These are phyloP conservation scores for Myathropa florea DNA, from an alignment of 2,888 invertebrate genomes.

Conservation along the genomic window DNA sequence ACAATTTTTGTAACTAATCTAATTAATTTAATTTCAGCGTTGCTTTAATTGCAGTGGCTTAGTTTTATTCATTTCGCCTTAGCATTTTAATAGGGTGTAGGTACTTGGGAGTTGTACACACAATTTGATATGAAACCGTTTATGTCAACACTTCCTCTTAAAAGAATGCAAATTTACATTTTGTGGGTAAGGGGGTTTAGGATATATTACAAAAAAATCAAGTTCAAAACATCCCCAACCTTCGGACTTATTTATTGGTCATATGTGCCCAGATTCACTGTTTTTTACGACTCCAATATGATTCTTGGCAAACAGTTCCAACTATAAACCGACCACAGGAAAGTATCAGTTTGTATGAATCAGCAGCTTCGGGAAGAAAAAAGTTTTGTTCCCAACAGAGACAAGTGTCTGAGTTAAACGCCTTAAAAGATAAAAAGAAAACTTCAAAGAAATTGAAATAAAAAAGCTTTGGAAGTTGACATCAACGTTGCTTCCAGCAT, in stretches of 20 bases:
- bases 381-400: neutral
- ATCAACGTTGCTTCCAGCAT: constrained; percentile 37
- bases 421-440: constrained; percentile 23
- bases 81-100: too few species aligned
- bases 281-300: neutral
- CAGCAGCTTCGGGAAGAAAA: neutral
- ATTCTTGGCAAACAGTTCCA: neutral
- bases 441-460: constrained; percentile 2
- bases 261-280: neutral
- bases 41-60: too few species aligned
- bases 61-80: too few species aligned
- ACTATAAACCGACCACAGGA: neutral
- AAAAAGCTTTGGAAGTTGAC: constrained; percentile 61
- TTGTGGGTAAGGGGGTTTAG: neutral
- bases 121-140: neutral
- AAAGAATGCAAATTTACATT: neutral
- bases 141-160: neutral
- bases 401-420: constrained; percentile 13
- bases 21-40: too few species aligned
- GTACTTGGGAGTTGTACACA: too few species aligned
- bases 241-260: neutral
- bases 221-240: neutral
- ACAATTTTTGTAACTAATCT: too few species aligned
- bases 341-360: constrained; percentile 3
- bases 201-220: neutral